Percentiles rank a stretch among this genome's conserved stretches.
These are phyloP conservation scores for Panzeria rudis DNA, from an alignment of 2,888 invertebrate species.

Conservation along the genomic window DNA sequence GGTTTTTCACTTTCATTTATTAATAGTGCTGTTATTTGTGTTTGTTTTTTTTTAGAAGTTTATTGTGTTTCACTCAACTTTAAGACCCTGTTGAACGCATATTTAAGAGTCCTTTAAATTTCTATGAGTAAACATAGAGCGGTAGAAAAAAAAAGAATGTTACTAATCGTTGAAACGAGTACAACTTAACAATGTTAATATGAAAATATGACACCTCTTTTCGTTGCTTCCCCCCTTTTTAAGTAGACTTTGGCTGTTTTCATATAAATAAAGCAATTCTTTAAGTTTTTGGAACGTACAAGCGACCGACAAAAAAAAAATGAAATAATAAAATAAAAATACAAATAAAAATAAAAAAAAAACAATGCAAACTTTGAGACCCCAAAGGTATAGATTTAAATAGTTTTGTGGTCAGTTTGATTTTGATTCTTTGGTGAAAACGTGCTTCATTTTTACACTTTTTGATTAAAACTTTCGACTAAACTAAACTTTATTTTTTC, in stretches of 20 bases:
- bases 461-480: slow-evolving; percentile 54
- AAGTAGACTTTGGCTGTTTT: background rate
- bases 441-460: slow-evolving; percentile 65
- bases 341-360: slow-evolving; percentile 8
- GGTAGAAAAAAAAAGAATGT: slow-evolving; percentile 24
- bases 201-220: slow-evolving; percentile 41
- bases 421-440: slow-evolving; percentile 71
- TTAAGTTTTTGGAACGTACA: slow-evolving; percentile 53
- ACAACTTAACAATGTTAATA: slow-evolving; percentile 65
- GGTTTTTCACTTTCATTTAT: slow-evolving; percentile 64
- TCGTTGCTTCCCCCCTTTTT: background rate
- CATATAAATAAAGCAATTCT: slow-evolving; percentile 35
- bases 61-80: slow-evolving; percentile 37
- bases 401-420: slow-evolving; percentile 81
- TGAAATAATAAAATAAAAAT: slow-evolving; percentile 50
- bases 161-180: slow-evolving; percentile 60
- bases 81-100: slow-evolving; percentile 63
- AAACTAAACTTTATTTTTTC: slow-evolving; percentile 34
- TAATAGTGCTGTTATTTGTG: slow-evolving; percentile 43
- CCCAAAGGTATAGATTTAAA: slow-evolving; percentile 78
- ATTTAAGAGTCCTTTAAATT: background rate
- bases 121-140: slow-evolving; percentile 22
- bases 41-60: slow-evolving; percentile 11
- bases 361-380: slow-evolving; percentile 62
- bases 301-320: slow-evolving; percentile 46